phyloP scores from a whole-genome alignment of 2,797 vertebrate species.

The Labroides dimidiatus region DNA sequence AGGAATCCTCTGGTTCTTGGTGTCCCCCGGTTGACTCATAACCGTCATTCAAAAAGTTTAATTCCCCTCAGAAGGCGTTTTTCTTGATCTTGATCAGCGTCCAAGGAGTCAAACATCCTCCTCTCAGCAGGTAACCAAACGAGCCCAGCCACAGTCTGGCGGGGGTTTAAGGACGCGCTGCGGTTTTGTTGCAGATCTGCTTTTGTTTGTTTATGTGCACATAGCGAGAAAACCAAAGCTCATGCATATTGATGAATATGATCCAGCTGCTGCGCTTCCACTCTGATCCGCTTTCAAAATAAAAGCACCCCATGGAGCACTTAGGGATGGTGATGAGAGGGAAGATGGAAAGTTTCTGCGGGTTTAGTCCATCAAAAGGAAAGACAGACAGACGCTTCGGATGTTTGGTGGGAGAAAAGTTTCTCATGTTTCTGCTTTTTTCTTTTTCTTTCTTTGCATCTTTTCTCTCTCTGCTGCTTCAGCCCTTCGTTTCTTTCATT shows the following conservation, averaged over 20 bases:
- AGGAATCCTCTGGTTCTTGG: neutral
- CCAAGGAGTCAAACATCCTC: conserved; percentile 20
- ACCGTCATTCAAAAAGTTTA: conserved; percentile 12
- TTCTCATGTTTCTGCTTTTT: neutral
- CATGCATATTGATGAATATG: conserved; percentile 43
- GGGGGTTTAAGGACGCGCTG: conserved; percentile 27
- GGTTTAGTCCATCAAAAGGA: neutral
- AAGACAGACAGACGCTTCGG: neutral
- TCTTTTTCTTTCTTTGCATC: neutral
- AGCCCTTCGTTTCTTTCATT: neutral
- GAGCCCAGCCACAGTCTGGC: conserved; percentile 7
- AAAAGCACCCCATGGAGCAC: conserved; percentile 28
- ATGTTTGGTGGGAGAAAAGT: neutral
- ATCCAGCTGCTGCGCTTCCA: conserved; percentile 39
- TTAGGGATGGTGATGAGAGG: conserved; percentile 4
- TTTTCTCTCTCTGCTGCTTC: neutral
- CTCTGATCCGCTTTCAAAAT: conserved; percentile 38
- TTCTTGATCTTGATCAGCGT: neutral
- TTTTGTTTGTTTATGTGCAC: conserved; percentile 46
- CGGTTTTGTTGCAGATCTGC: conserved; percentile 17
- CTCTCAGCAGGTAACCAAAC: conserved; percentile 24
- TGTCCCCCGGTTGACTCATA: neutral
- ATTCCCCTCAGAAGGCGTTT: neutral
- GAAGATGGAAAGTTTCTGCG: neutral
- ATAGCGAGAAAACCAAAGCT: conserved; percentile 26